Conservation (phyloP, 2,888 invertebrate species). For the Leucoptera coffeella region DNA sequence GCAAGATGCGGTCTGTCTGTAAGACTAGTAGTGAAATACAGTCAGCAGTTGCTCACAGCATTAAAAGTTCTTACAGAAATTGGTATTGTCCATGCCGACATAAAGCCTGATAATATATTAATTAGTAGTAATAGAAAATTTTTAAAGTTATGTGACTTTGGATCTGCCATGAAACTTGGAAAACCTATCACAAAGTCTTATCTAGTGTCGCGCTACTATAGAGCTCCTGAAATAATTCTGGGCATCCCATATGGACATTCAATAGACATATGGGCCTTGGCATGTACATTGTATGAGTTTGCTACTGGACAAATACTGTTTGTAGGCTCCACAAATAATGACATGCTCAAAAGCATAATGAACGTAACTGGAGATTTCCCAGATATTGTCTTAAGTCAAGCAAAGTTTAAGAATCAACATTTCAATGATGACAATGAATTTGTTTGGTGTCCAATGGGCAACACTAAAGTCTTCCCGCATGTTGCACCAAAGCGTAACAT, state of each 20-base stretch:
- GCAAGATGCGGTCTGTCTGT: conserved; percentile 89
- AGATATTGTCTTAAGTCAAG: conserved; percentile 87
- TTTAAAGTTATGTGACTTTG: conserved; percentile 97
- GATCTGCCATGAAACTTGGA: conserved; percentile 86
- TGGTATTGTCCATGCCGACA: conserved; percentile 95
- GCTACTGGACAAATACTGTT: conserved; percentile 98
- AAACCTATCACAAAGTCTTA: conserved; percentile 98
- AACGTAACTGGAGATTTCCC: conserved; percentile 97
- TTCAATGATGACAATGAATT: conserved; percentile 96
- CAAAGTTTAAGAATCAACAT: conserved; percentile 93
- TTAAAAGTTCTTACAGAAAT: conserved; percentile 89
- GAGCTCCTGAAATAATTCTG: conserved; percentile 97
- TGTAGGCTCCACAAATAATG: conserved; percentile 95
- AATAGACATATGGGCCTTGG: conserved; percentile 97
- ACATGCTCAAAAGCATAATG: conserved; percentile 98
- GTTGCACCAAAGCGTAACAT: too few species aligned
- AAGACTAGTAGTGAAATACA: conserved; percentile 94
- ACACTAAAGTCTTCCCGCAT: too few species aligned
- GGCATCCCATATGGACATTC: conserved; percentile 93
- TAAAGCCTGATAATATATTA: conserved; percentile 98
- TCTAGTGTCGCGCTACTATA: conserved; percentile 94
- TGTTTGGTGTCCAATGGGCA: conserved; percentile 93
- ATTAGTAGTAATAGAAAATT: conserved; percentile 95
- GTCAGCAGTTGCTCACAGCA: conserved; percentile 88
- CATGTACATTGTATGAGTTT: conserved; percentile 95